Conservation (phyloP, 2,113 vertebrate genomes). For the Oncorhynchus mykiss region DNA sequence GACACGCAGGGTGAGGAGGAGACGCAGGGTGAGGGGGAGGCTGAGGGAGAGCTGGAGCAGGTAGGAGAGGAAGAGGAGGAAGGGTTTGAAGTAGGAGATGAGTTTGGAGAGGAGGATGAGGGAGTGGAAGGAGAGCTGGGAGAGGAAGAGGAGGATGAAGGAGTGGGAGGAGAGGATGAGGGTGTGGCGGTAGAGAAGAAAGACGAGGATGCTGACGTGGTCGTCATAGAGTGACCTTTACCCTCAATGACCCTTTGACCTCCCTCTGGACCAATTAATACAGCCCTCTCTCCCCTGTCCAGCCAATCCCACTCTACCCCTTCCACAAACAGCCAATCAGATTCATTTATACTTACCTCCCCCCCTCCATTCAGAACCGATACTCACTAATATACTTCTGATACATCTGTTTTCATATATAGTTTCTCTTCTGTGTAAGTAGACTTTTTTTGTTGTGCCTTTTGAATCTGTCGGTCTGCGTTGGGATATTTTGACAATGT, state of each 20-base stretch:
- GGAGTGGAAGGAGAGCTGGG: conserved; percentile 26
- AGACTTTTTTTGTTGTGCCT: neutral
- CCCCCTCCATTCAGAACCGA: neutral
- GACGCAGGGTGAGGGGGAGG: conserved; percentile 1
- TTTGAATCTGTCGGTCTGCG: neutral
- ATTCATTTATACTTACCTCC: neutral
- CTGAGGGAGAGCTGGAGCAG: conserved; percentile 19
- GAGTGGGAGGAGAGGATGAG: neutral
- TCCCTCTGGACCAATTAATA: conserved; percentile 35
- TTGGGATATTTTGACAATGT: neutral
- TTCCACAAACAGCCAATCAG: neutral
- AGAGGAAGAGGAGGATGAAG: conserved; percentile 21
- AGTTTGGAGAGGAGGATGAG: conserved; percentile 45
- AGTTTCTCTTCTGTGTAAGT: neutral
- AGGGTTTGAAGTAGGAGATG: neutral
- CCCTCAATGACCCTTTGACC: conserved; percentile 22
- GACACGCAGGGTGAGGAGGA: conserved; percentile 27
- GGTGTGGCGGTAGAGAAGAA: conserved; percentile 11
- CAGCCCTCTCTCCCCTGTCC: neutral
- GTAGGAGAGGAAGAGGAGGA: conserved; percentile 36
- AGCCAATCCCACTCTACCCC: neutral
- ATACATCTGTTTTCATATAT: neutral
- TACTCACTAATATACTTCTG: neutral
- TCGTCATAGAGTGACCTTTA: conserved; percentile 23
- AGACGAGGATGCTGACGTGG: conserved; percentile 23